A percentile compares a stretch with the other conserved stretches of the same genome.
These are phyloP conservation scores for Rhyacophila evoluta DNA, from an alignment of 2,888 invertebrate species.

Conservation along the genomic window DNA sequence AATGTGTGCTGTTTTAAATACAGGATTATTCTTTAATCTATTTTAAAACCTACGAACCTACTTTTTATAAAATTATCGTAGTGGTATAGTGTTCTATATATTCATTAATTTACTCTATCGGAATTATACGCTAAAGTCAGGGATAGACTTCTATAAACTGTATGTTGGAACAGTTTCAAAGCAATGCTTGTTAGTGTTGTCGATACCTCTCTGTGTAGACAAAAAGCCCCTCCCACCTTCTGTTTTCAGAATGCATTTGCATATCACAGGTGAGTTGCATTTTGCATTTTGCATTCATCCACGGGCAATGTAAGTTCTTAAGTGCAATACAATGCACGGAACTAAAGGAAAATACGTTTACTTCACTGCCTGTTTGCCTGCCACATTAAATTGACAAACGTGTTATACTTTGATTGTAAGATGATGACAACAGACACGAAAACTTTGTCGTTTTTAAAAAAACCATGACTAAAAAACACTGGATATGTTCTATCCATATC, in stretches of 20 bases:
- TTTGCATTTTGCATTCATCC: constrained; percentile 35
- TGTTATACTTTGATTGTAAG: neutral
- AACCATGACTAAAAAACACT: too few species aligned
- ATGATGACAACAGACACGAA: too few species aligned
- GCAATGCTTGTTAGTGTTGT: constrained; percentile 11
- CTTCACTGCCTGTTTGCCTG: neutral
- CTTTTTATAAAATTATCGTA: too few species aligned
- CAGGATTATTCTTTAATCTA: too few species aligned
- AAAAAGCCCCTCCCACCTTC: constrained; percentile 18
- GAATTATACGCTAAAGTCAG: too few species aligned
- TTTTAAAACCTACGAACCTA: too few species aligned
- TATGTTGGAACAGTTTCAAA: neutral
- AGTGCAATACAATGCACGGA: constrained; percentile 32
- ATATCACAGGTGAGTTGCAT: constrained; percentile 49
- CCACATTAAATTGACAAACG: neutral
- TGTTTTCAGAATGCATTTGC: constrained; percentile 44
- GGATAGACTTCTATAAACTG: too few species aligned
- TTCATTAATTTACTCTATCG: too few species aligned
- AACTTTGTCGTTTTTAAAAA: too few species aligned
- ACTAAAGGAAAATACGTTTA: neutral
- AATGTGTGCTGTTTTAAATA: too few species aligned
- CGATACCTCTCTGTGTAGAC: neutral
- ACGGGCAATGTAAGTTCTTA: constrained; percentile 38
- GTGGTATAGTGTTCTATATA: too few species aligned
- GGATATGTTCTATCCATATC: too few species aligned